phyloP scores from a whole-genome alignment of 2,888 invertebrate species.

The Caenorhabditis sp. region DNA sequence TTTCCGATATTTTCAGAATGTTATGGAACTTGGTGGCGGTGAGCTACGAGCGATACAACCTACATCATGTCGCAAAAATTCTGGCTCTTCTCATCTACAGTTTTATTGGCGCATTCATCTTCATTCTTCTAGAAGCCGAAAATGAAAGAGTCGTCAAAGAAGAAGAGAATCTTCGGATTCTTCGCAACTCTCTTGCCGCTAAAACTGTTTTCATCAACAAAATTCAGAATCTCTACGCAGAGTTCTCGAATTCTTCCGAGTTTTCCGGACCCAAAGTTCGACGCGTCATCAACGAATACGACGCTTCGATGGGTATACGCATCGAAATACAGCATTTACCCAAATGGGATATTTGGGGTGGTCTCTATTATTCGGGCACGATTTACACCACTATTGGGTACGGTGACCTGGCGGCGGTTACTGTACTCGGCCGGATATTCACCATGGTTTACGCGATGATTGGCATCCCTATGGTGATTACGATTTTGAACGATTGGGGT shows the following conservation, averaged over 20 bases:
- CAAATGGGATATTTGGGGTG: slow-evolving; percentile 71
- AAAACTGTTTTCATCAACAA: slow-evolving; percentile 38
- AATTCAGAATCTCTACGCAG: slow-evolving; percentile 43
- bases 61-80: slow-evolving; percentile 58
- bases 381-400: slow-evolving; percentile 75
- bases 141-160: slow-evolving; percentile 30
- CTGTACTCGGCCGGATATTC: slow-evolving; percentile 82
- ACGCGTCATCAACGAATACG: slow-evolving; percentile 45
- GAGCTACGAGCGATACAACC: slow-evolving; percentile 56
- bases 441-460: slow-evolving; percentile 91
- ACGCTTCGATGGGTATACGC: slow-evolving; percentile 45
- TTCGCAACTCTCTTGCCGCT: slow-evolving; percentile 41
- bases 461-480: slow-evolving; percentile 92
- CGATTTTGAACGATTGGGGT: slow-evolving; percentile 91
- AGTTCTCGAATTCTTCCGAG: slow-evolving; percentile 16
- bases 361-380: slow-evolving; percentile 72
- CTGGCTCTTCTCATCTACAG: slow-evolving; percentile 56
- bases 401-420: slow-evolving; percentile 90
- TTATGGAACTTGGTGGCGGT: slow-evolving; percentile 62
- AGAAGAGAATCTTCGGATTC: slow-evolving; percentile 22
- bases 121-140: slow-evolving; percentile 55
- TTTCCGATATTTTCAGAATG: slow-evolving; percentile 35
- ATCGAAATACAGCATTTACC: slow-evolving; percentile 26
- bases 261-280: slow-evolving; percentile 45
- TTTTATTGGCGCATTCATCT: slow-evolving; percentile 57